Base-by-base conservation (phyloP, 2,888 invertebrate species). In the Pandemis cinnamomeana region DNA sequence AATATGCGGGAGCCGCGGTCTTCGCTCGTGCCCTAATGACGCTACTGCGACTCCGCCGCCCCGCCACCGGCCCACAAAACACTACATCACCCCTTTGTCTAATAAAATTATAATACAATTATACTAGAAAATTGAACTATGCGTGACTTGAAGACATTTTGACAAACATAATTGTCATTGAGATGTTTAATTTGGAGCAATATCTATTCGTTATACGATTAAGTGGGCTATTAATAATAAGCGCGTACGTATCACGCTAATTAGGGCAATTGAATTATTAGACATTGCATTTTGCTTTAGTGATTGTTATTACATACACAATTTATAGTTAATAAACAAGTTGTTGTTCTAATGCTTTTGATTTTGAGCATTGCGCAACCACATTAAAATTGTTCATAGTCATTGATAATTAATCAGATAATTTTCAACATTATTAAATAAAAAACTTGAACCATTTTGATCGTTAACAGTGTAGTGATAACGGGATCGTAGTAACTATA, bases 1-100 rank as follows among this genome's bases (percentile, higher is more conserved):
- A 91, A 91, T 90, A 91, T 90, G 89, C 91, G 90, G 89, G 88
- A 88, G 88, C 88, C 89, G 89, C 85, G 87, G 88, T 83, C 84
- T 84, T 85, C 85, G 83, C 82, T 83, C 78, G 80, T 81, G 77
- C 80, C 84, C 84, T 89, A 91, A 89, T 89, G 87, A 87, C 87
- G 82, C 83, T 83, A 84, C 83, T 83, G 83, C 83, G 84, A 81
- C 78, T 78, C 75, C 72, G 69, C 62, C 75, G 78, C 80, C 80
- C 78, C 78, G 71, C 76, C 72, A 74, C 79, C 78, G 78, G 41
- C 41, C 66, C 73, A 76, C 73, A 75, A 71, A 60, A 51, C 44
- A 53, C 64, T 64, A 58, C 58, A 68, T 67, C 55, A 63, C 63
- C 71, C 71, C 58, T 71, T 71, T 75, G 63, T 71, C 75, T 75